These are phyloP conservation scores for Anthonomus grandis DNA, from an alignment of 1,140 invertebrate species.

Conservation along the genomic window DNA sequence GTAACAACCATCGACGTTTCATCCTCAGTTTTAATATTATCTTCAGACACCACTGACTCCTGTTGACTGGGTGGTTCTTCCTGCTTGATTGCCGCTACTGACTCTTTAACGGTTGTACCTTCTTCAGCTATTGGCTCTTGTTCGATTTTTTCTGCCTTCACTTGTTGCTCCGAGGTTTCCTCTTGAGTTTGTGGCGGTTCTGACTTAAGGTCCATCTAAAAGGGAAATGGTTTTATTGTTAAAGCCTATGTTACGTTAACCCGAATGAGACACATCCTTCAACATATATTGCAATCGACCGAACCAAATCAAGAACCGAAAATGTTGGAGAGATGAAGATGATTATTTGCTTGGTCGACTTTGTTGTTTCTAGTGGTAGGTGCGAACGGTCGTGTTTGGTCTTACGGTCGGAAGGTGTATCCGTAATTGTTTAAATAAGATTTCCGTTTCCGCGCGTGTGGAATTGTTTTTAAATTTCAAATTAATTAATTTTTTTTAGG, in stretches of 20 bases:
- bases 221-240: slow-evolving; percentile 1
- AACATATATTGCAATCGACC: slow-evolving; percentile 19
- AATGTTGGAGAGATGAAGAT: neutral
- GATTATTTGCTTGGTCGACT: slow-evolving; percentile 18
- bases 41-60: neutral
- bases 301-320: neutral
- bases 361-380: slow-evolving; percentile 26
- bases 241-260: no score
- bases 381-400: slow-evolving; percentile 24
- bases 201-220: no score
- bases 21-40: neutral
- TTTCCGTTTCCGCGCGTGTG: slow-evolving; percentile 38
- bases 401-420: slow-evolving; percentile 35
- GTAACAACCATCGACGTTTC: neutral
- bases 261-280: no score
- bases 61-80: slow-evolving; percentile 11
- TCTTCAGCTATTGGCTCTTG: no score
- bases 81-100: neutral
- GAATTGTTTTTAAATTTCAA: no score
- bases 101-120: neutral
- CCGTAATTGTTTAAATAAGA: slow-evolving; percentile 36
- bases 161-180: no score
- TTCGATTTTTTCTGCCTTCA: no score
- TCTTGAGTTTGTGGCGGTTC: no score
- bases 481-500: no score